A percentile compares a stretch with the other conserved stretches of the same genome.
Conservation (phyloP, 1,140 invertebrate genomes). For the Euglossa dilemma region DNA sequence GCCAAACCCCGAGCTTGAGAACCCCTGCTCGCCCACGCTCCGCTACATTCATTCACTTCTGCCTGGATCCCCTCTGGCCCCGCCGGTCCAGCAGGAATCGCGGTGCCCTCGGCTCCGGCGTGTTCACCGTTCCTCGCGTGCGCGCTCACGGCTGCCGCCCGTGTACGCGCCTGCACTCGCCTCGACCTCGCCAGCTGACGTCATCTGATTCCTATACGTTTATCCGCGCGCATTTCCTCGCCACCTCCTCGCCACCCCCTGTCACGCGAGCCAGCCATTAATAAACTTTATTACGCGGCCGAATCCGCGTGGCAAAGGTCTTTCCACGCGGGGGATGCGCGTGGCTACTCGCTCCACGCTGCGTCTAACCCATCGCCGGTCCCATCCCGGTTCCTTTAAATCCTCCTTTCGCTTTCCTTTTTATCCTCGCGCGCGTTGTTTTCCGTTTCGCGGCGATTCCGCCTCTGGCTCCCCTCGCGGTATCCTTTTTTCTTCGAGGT, state of each 20-base stretch:
- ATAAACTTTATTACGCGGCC: constrained; percentile 67
- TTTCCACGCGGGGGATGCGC: constrained; percentile 24
- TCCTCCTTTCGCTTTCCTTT: too few species aligned
- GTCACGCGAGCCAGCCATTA: constrained; percentile 59
- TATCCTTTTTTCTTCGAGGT: not conserved
- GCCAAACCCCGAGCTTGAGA: constrained; percentile 56
- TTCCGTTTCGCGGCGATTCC: too few species aligned
- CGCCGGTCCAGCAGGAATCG: constrained; percentile 36
- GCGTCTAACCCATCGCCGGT: not conserved
- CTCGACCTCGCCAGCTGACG: constrained; percentile 67
- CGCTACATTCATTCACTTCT: constrained; percentile 79
- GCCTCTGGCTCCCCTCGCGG: not conserved
- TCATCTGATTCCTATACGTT: constrained; percentile 67
- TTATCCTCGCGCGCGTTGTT: too few species aligned
- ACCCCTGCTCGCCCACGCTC: constrained; percentile 74
- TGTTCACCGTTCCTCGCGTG: constrained; percentile 60
- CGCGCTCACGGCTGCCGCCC: constrained; percentile 41
- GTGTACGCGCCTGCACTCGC: constrained; percentile 37
- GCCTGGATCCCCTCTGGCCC: constrained; percentile 53
- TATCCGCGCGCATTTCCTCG: constrained; percentile 52
- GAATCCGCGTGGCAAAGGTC: constrained; percentile 32
- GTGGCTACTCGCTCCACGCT: not conserved
- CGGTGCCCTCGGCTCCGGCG: constrained; percentile 45
- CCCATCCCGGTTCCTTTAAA: too few species aligned
- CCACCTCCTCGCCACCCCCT: constrained; percentile 30